Base-by-base conservation (phyloP, 2,113 vertebrate genomes). In the Phyllostomus discolor region DNA sequence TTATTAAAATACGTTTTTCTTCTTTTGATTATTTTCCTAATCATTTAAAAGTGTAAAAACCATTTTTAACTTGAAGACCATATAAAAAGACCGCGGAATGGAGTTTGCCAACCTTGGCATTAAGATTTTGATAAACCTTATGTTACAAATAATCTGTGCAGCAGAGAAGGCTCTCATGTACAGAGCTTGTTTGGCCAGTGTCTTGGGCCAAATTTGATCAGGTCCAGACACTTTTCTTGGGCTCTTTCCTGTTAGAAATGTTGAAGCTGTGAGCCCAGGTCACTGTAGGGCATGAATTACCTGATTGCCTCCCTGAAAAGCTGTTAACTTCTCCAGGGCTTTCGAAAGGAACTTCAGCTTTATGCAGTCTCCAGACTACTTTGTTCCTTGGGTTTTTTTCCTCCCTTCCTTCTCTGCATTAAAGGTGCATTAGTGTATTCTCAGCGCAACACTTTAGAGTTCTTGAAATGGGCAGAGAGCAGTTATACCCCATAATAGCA, bases 321-420 rank as follows among this genome's bases (percentile, higher is more conserved):
- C 70, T 87, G 80, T 95, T 97, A 95, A 94, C 96, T 88, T 97
- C 87, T 85, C 86, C 54, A 19, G 4, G 0, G 4, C 85, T 96
- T 96, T 97, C 93, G 95, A 95, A 72, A 84, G 90, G 92, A 98
- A 57, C 38, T 67, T 97, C 6, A 87, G 72, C 91, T 94, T 41
- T 92, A 73, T 95, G 82, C 88, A 4, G 89, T 91, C 41, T 95
- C 22, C 90, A 91, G 28, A 9, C 54, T 62, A 10, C 84, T 95
- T 96, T 54, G 15, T 43, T 54, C 95, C 20, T 73, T 86, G 2
- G 1, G 0, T 35, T 38, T 6, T 6, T 48, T 5, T 0, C 0
- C 10, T 8, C 31, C 11, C 14, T 5, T 1, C 78, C 50, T 88
- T 89, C 91, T 86, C 70, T n/a, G 50, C 88, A 52, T 95, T 97